Percentiles rank a stretch among this genome's conserved stretches.
Evolutionary conservation across 1,140 invertebrate species (phyloP).

Genomic region (Trichonephila inaurata): DNA sequence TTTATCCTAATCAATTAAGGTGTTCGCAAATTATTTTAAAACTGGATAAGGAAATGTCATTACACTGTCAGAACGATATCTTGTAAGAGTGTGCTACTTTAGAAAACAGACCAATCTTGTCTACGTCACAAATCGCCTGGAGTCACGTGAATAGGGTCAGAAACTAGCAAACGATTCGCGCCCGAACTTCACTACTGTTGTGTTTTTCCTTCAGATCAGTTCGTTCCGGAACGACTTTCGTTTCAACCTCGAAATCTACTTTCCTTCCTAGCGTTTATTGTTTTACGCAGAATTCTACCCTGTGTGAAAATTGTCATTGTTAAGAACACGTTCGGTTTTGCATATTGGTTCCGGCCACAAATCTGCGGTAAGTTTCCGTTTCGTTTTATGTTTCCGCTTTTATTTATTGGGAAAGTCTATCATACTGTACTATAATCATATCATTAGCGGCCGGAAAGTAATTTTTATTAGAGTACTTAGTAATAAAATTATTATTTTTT

Average conservation of each 20-base stretch:
- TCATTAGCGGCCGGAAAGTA: no score
- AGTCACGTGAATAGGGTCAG: slow-evolving; percentile 14
- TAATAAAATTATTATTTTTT: no score
- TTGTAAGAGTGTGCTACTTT: background rate
- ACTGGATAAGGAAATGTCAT: background rate
- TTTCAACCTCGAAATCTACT: slow-evolving; percentile 3
- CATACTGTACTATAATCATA: no score
- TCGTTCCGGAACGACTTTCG: background rate
- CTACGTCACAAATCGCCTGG: slow-evolving; percentile 9
- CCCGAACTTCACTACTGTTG: background rate
- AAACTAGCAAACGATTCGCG: background rate
- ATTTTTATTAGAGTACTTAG: no score
- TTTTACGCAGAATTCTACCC: background rate
- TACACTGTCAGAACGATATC: background rate
- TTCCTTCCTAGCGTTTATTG: background rate
- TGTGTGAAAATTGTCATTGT: background rate
- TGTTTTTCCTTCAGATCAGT: background rate
- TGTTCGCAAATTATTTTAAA: background rate
- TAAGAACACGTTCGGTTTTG: background rate
- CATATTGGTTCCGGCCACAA: background rate
- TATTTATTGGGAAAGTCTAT: background rate
- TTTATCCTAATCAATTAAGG: background rate
- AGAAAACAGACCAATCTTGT: background rate
- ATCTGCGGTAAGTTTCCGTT: slow-evolving; percentile 6
- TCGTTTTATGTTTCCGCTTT: background rate